Evolutionary conservation across 2,797 vertebrate genomes (phyloP).

Genomic region (Darevskia mixta): DNA sequence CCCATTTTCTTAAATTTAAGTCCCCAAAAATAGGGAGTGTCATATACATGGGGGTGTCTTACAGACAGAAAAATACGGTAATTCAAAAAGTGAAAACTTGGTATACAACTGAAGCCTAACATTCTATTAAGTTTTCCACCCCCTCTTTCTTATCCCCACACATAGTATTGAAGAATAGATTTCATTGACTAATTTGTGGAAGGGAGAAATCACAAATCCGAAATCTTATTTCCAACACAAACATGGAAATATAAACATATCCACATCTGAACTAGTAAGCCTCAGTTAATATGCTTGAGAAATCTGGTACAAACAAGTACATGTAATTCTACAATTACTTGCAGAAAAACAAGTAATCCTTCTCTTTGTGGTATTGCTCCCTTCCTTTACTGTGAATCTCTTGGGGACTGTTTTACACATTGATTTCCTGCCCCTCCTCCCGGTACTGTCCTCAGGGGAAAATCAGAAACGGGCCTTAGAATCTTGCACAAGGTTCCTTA

Average conservation of each 20-base stretch:
- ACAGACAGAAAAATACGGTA: too few relatives aligned
- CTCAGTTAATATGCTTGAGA: not conserved
- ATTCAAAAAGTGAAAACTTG: not conserved
- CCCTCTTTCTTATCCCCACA: too few relatives aligned
- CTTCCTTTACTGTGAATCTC: not conserved
- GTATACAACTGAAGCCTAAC: too few relatives aligned
- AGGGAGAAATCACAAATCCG: not conserved
- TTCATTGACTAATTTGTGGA: not conserved
- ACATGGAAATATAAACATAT: not conserved
- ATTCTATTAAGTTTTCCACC: too few relatives aligned
- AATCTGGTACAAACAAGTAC: not conserved
- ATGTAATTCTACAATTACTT: too few relatives aligned
- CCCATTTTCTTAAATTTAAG: too few relatives aligned
- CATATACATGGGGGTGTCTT: too few relatives aligned
- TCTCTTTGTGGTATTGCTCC: not conserved
- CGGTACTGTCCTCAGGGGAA: not conserved
- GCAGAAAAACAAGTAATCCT: not conserved
- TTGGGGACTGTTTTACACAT: too few relatives aligned
- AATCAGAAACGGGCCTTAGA: not conserved
- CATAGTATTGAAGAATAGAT: too few relatives aligned
- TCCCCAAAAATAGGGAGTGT: too few relatives aligned
- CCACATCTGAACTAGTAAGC: not conserved
- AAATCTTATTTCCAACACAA: not conserved
- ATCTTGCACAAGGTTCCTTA: not conserved
- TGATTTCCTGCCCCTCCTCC: too few relatives aligned